Evolutionary conservation across 2,113 vertebrate genomes (phyloP).

Genomic region (Henicopernis longicauda): DNA sequence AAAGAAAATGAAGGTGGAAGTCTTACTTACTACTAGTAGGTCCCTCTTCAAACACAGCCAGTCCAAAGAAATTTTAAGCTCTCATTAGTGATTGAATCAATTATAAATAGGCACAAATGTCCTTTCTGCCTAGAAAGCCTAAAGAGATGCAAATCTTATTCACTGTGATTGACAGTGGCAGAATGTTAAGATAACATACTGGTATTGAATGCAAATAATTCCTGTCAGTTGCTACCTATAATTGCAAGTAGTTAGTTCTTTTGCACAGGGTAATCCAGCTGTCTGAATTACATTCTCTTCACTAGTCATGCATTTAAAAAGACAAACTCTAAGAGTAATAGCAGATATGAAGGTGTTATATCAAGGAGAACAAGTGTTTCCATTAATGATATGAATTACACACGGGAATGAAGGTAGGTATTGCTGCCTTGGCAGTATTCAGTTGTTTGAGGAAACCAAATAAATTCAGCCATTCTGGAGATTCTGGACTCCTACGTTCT

Average conservation of each 20-base stretch:
- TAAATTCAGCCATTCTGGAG: conserved; percentile 28
- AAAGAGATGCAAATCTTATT: not conserved
- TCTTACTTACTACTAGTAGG: not conserved
- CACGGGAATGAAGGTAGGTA: not conserved
- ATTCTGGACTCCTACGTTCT: not conserved
- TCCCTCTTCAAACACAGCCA: not conserved
- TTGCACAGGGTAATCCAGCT: not conserved
- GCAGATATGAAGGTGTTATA: not conserved
- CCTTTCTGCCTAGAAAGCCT: not conserved
- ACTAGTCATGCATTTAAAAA: not conserved
- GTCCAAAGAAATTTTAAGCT: conserved; percentile 6
- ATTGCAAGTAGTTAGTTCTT: not conserved
- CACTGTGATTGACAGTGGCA: not conserved
- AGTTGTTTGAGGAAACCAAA: not conserved
- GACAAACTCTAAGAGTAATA: not conserved
- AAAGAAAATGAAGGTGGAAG: not conserved
- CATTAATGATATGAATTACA: conserved; percentile 1
- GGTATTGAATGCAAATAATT: not conserved
- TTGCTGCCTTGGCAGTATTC: not conserved
- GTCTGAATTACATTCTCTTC: conserved; percentile 24
- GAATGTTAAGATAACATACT: not conserved
- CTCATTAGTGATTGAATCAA: conserved; percentile 5
- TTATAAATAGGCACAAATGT: conserved; percentile 32
- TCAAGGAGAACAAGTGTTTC: conserved; percentile 24
- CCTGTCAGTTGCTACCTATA: not conserved